Base-by-base conservation (phyloP, 2,888 invertebrate species). In the Polymixis lichenea region DNA sequence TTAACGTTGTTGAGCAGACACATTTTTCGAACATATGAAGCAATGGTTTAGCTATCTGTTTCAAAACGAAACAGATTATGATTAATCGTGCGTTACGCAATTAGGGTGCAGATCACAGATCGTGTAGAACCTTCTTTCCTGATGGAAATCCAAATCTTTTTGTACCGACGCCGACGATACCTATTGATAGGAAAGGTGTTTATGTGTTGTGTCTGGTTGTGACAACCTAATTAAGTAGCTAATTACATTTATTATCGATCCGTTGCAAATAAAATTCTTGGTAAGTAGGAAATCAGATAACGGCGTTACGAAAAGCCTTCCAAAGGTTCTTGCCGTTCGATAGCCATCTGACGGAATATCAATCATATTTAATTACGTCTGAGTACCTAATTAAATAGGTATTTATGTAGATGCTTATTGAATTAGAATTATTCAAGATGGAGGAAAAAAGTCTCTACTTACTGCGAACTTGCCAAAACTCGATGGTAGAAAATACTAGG, bases 201-300 rank as follows among this genome's bases (percentile, higher is more conserved):
- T 28, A 38, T 2, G 0, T 68, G 19, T 60, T 61, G 55, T 46
- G 22, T n/a, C 67, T 0, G 65, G 19, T 60, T 56, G 55, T 46
- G 17, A 28, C 67, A 32, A 56, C n/a, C 8, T 28, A 51, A 68
- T 65, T 49, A 28, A 51, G 22, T 71, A 11, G 7, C 49, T 49
- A 72, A 43, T 56, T 72, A 80, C 4, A 49, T 71, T 67, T 19
- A 9, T 2, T 75, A 75, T 75, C 75, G 60, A 55, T 70, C 58
- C 22, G 43, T 72, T 82, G 28, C 28, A 25, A 68, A 38, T 49
- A 61, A 55, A 70, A 72, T 71, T 60, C 43, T 62, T 17, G 7
- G 25, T 46, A 58, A 9, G 4, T 53, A 68, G 0, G 22, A n/a
- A 46, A 64, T 62, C 13, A 25, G 51, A 55, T 66, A 55, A 80